Percentiles rank a stretch among this genome's conserved stretches.
These are phyloP conservation scores for Apostichopus leukothele DNA, from an alignment of 53 echinoderm and acorn worm species.

Conservation along the genomic window DNA sequence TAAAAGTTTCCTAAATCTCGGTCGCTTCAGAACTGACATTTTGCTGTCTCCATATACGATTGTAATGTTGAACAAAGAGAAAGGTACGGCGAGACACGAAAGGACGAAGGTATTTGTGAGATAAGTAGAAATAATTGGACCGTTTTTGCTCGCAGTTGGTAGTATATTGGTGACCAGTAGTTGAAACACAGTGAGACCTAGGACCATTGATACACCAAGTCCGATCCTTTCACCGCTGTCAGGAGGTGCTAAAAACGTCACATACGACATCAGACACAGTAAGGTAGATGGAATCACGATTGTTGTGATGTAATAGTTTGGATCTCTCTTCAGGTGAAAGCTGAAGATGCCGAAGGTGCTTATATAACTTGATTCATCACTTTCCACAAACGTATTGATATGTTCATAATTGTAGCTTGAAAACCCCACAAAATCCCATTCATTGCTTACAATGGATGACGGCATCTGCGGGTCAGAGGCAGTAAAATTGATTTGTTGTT, in stretches of 20 bases:
- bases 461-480: neutral
- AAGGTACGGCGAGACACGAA: neutral
- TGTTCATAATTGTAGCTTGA: neutral
- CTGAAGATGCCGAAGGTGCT: neutral
- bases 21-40: neutral
- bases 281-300: constrained; percentile 1
- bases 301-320: neutral
- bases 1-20: neutral
- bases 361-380: neutral
- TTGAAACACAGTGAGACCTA: constrained; percentile 27
- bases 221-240: constrained; percentile 10
- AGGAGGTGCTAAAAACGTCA: constrained; percentile 7
- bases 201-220: constrained; percentile 18
- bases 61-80: constrained; percentile 23
- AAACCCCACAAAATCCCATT: neutral
- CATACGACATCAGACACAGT: constrained; percentile 2
- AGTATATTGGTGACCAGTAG: neutral
- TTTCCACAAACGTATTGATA: no score
- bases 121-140: neutral
- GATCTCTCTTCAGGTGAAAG: neutral
- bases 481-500: neutral
- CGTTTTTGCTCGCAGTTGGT: neutral
- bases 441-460: neutral
- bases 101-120: neutral
- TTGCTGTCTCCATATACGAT: constrained; percentile 8